Conservation (phyloP, 2,113 vertebrate genomes). For the Rutilus rutilus region DNA sequence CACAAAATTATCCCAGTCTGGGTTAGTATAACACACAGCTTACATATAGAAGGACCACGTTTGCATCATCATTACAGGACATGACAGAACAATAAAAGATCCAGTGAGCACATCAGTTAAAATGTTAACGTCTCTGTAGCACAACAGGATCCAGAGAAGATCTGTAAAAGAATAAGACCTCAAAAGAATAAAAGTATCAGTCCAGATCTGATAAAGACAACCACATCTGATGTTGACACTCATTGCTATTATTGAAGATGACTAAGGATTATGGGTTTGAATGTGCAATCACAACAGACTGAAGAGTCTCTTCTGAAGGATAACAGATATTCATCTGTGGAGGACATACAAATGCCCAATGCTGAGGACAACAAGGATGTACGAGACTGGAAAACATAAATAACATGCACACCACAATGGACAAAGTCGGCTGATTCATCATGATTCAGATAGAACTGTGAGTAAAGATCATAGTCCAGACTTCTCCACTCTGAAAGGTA, state of each 20-base stretch:
- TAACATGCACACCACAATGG: conserved; percentile 58
- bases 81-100: conserved; percentile 54
- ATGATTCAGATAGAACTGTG: conserved; percentile 38
- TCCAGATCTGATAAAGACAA: neutral
- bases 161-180: conserved; percentile 32
- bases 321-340: neutral
- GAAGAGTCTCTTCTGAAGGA: neutral
- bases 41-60: conserved; percentile 48
- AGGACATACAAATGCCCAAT: conserved; percentile 29
- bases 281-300: neutral
- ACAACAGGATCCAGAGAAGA: conserved; percentile 23
- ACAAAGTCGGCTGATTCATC: conserved; percentile 42
- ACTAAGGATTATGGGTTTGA: neutral
- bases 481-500: conserved; percentile 13
- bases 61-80: conserved; percentile 44
- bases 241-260: neutral
- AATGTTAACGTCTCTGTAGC: conserved; percentile 47
- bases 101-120: conserved; percentile 57
- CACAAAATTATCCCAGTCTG: conserved; percentile 41
- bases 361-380: conserved; percentile 32
- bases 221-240: neutral
- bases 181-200: conserved; percentile 34
- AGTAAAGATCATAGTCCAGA: conserved; percentile 43
- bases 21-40: conserved; percentile 52
- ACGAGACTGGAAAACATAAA: conserved; percentile 57